Evolutionary conservation across 2,888 invertebrate genomes (phyloP).

Genomic region (Dromius quadrimaculatus): DNA sequence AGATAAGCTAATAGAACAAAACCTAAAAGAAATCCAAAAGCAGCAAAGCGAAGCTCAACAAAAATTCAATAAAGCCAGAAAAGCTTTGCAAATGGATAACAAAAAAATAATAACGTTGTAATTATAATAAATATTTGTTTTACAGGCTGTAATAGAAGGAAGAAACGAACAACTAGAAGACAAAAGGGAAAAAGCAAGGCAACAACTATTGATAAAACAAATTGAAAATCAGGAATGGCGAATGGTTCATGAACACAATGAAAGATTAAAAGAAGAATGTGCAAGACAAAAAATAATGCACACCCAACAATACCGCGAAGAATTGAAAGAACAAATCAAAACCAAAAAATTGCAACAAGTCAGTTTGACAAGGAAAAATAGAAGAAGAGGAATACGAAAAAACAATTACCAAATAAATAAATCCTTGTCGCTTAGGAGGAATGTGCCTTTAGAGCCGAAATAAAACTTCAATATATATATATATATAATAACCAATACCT

Average conservation of each 20-base stretch:
- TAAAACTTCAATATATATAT: no score
- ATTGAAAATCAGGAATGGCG: constrained; percentile 62
- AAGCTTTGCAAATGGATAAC: constrained; percentile 59
- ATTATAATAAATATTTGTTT: not conserved
- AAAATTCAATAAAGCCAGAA: constrained; percentile 60
- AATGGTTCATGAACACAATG: constrained; percentile 61
- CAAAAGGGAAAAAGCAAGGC: constrained; percentile 60
- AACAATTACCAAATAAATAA: constrained; percentile 58
- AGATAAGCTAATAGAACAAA: constrained; percentile 58
- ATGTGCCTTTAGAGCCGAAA: no score
- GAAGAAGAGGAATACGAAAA: constrained; percentile 62
- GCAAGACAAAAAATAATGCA: constrained; percentile 59
- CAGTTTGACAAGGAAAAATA: constrained; percentile 56
- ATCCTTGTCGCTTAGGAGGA: constrained; percentile 33
- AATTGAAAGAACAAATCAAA: constrained; percentile 64
- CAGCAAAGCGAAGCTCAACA: constrained; percentile 62
- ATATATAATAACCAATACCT: no score
- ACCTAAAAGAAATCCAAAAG: constrained; percentile 59
- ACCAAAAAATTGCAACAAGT: constrained; percentile 58
- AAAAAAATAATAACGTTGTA: constrained; percentile 18
- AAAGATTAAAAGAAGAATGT: constrained; percentile 61
- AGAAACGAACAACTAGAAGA: constrained; percentile 50
- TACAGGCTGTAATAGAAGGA: constrained; percentile 2
- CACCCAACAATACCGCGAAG: constrained; percentile 61
- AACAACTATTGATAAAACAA: constrained; percentile 59